These are phyloP conservation scores for Himalopsyche kuldschensis DNA, from an alignment of 2,888 invertebrate species.

Conservation along the genomic window DNA sequence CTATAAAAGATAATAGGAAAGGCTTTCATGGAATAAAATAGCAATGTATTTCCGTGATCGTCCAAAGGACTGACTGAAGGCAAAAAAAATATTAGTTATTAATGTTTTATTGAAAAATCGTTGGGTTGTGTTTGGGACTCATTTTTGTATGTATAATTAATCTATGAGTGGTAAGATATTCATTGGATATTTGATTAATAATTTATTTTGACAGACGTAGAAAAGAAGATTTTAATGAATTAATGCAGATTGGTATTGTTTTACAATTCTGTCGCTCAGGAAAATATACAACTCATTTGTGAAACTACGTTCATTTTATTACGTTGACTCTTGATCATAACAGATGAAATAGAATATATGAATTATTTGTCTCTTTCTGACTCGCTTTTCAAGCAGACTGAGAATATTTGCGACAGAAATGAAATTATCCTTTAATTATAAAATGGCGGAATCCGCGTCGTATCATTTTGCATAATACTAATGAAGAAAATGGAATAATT, in stretches of 20 bases:
- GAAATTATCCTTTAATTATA: conserved; percentile 29
- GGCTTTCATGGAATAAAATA: too few relatives aligned
- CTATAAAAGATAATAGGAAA: too few relatives aligned
- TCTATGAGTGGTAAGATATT: too few relatives aligned
- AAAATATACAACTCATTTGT: not conserved
- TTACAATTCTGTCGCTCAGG: not conserved
- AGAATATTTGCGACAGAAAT: conserved; percentile 10
- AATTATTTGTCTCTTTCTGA: not conserved
- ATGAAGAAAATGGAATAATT: conserved; percentile 31
- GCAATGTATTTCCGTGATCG: too few relatives aligned
- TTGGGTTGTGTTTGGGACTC: too few relatives aligned
- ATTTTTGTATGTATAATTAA: too few relatives aligned
- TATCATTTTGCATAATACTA: conserved; percentile 30
- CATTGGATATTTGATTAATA: not conserved
- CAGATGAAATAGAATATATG: conserved; percentile 25
- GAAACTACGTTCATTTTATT: not conserved
- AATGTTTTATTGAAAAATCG: too few relatives aligned
- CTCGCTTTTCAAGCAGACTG: not conserved
- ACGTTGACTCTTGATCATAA: not conserved
- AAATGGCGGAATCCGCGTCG: conserved; percentile 32
- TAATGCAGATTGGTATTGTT: not conserved
- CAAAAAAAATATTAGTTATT: too few relatives aligned
- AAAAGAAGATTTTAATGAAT: not conserved
- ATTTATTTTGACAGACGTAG: not conserved
- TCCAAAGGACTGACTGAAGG: too few relatives aligned